Conservation (phyloP, 2,797 vertebrate genomes). For the Emys orbicularis region DNA sequence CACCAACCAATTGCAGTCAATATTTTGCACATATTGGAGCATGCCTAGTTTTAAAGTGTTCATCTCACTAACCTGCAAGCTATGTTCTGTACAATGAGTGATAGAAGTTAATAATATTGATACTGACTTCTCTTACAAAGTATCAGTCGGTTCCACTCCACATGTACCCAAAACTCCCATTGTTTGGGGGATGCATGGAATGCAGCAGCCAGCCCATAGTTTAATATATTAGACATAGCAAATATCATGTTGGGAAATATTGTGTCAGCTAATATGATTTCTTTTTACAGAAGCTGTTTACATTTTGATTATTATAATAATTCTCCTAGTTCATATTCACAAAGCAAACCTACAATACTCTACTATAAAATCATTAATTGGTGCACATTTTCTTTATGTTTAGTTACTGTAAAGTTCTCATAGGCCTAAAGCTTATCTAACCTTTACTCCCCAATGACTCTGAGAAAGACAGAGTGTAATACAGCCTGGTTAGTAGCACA, state of each 20-base stretch:
- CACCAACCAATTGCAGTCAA: conserved; percentile 28
- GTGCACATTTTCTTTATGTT: not conserved
- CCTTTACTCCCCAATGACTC: conserved; percentile 30
- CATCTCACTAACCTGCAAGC: not conserved
- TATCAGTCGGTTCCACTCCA: not conserved
- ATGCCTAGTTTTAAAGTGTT: not conserved
- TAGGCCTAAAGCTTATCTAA: conserved; percentile 8
- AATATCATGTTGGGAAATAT: not conserved
- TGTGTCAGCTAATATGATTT: not conserved
- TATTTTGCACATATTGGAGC: conserved; percentile 34
- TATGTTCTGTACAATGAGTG: not conserved
- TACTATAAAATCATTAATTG: not conserved
- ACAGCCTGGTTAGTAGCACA: conserved; percentile 38
- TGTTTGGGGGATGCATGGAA: not conserved
- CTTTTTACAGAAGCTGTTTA: conserved; percentile 6
- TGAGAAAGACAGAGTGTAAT: conserved; percentile 5
- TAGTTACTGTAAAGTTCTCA: conserved; percentile 25
- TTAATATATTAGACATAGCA: not conserved
- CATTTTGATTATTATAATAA: not conserved
- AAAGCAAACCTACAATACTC: not conserved
- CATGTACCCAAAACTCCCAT: accelerated
- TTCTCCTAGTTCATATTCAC: not conserved
- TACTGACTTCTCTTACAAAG: accelerated
- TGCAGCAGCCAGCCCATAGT: not conserved
- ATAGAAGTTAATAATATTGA: not conserved